phyloP scores from a whole-genome alignment of 2,888 invertebrate genomes.

The Macrosoma leucophasiata region DNA sequence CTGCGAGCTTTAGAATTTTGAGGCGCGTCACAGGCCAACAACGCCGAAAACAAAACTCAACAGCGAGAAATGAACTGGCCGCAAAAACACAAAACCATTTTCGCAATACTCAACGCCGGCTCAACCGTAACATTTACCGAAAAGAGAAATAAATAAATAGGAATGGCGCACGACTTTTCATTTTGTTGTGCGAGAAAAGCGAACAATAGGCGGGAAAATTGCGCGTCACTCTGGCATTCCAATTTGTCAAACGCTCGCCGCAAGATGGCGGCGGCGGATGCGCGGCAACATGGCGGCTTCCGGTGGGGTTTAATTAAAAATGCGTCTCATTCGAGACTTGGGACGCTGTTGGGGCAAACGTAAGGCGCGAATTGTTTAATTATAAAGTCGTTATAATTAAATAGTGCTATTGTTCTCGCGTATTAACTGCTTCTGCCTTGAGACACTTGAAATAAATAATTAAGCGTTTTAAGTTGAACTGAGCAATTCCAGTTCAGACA shows the following conservation, averaged over 20 bases:
- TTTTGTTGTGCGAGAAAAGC: slow-evolving; percentile 69
- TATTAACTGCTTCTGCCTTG: too few relatives aligned
- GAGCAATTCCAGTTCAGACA: too few relatives aligned
- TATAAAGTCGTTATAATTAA: slow-evolving; percentile 30
- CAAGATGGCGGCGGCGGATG: slow-evolving; percentile 68
- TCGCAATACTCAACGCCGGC: slow-evolving; percentile 39
- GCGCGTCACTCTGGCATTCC: slow-evolving; percentile 74
- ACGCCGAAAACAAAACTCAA: slow-evolving; percentile 51
- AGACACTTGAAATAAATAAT: too few relatives aligned
- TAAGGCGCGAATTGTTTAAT: slow-evolving; percentile 34
- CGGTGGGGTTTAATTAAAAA: slow-evolving; percentile 71
- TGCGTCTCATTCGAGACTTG: slow-evolving; percentile 61
- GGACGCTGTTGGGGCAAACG: slow-evolving; percentile 39
- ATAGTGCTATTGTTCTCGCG: too few relatives aligned
- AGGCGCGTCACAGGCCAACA: too few relatives aligned
- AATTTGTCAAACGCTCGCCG: slow-evolving; percentile 72
- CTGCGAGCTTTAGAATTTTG: too few relatives aligned
- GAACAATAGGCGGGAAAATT: slow-evolving; percentile 71
- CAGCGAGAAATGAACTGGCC: slow-evolving; percentile 49
- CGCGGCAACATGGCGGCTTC: slow-evolving; percentile 58
- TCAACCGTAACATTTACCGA: slow-evolving; percentile 47
- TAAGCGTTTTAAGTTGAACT: too few relatives aligned
- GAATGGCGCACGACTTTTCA: slow-evolving; percentile 68
- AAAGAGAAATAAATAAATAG: slow-evolving; percentile 49
- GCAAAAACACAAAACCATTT: slow-evolving; percentile 46